Conservation (phyloP, 2,888 invertebrate species). For the Chrysodeixis includens region DNA sequence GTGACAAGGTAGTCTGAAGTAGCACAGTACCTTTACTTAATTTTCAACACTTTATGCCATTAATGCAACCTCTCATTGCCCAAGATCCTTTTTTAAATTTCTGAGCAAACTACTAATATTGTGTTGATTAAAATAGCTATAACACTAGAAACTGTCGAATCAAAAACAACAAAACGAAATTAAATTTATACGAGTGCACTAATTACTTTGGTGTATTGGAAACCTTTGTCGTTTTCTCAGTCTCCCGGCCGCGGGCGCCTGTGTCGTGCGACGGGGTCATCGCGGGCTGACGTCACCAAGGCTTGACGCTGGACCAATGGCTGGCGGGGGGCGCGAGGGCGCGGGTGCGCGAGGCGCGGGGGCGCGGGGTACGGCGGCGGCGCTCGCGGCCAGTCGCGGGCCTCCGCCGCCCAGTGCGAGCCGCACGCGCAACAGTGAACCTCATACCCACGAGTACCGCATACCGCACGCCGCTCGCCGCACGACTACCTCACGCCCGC, state of each 20-base stretch:
- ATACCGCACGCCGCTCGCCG: conserved; percentile 75
- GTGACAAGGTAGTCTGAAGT: conserved; percentile 21
- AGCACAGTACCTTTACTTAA: conserved; percentile 29
- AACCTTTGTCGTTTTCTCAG: conserved; percentile 29
- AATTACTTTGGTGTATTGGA: conserved; percentile 9
- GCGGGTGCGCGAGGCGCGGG: conserved; percentile 60
- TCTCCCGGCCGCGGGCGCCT: conserved; percentile 48
- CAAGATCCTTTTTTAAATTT: neutral
- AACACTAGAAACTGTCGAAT: neutral
- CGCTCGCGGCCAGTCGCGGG: conserved; percentile 76
- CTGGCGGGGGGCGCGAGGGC: conserved; percentile 62
- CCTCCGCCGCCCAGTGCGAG: conserved; percentile 79
- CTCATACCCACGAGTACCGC: conserved; percentile 54
- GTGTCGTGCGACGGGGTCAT: conserved; percentile 63
- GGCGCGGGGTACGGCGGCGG: conserved; percentile 62
- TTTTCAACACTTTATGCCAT: neutral
- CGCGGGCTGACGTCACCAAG: conserved; percentile 78
- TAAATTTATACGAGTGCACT: conserved; percentile 2
- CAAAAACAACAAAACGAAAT: neutral
- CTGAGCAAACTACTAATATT: neutral
- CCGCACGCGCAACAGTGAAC: conserved; percentile 68
- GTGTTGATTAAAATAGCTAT: neutral
- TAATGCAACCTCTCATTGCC: neutral
- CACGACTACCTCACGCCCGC: conserved; percentile 57
- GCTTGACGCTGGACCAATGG: conserved; percentile 76